A percentile compares a stretch with the other conserved stretches of the same genome.
Evolutionary conservation across 2,888 invertebrate species (phyloP).

Genomic region (Syrista parreyssii): DNA sequence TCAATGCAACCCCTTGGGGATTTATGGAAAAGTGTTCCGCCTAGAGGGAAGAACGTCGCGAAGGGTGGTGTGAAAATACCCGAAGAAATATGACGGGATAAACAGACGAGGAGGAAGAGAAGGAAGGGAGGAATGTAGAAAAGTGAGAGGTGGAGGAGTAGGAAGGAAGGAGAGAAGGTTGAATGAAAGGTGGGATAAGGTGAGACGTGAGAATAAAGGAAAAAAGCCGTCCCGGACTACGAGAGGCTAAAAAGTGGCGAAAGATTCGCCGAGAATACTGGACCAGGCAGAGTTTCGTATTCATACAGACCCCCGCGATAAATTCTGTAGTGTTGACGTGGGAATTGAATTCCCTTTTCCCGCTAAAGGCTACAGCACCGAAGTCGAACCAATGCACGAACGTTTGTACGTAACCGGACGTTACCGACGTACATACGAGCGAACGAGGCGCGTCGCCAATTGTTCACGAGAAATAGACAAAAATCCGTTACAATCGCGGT

Average conservation of each 20-base stretch:
- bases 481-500: not conserved
- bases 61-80: not conserved
- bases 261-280: conserved; percentile 21
- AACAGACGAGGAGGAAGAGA: not conserved
- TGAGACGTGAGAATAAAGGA: conserved; percentile 9
- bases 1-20: not conserved
- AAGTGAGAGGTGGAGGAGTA: conserved; percentile 8
- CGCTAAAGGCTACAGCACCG: conserved; percentile 18
- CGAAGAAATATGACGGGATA: not conserved
- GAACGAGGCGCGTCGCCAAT: not conserved
- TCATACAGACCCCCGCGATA: conserved; percentile 48
- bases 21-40: conserved; percentile 1
- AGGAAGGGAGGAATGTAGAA: not conserved
- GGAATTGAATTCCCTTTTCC: conserved; percentile 57
- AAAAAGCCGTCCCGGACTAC: conserved; percentile 2
- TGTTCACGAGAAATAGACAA: not conserved
- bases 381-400: not conserved
- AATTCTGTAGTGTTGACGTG: conserved; percentile 56
- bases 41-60: not conserved
- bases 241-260: conserved; percentile 2
- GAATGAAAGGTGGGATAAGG: not conserved
- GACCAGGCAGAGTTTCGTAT: conserved; percentile 41
- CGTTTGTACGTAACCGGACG: not conserved
- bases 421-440: not conserved
- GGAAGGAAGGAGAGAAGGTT: not conserved